Base-by-base conservation (phyloP, 2,888 invertebrate genomes). In the Balanococcus diminutus region DNA sequence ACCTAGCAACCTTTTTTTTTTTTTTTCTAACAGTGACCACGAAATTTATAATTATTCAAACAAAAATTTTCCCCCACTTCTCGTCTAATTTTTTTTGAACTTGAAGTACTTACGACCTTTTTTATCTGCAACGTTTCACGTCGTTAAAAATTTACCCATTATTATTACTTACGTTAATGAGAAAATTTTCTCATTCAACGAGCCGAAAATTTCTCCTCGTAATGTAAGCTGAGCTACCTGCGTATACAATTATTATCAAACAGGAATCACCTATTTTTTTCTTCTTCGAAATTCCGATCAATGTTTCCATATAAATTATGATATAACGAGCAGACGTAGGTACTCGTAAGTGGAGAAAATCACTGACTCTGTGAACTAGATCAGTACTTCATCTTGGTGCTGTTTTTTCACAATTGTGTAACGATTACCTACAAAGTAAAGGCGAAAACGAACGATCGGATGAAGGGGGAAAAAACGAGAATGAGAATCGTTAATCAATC, bases 401-500 rank as follows among this genome's bases (percentile, higher is more conserved):
- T 32, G 75, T 31, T 75, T 75, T 14, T 6, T n/a, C n/a, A 32
- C 9, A 25, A 75, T 75, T 75, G 25, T 32, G 75, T 32, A 75
- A 75, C 32, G n/a, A 32, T 75, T 75, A 75, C 75, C 19, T 8
- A 51, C 14, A 19, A 3, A 3, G 51, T 67, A 67, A 28, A 67
- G 67, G 28, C 67, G 28, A 67, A 67, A 67, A 28, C 67, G 28
- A 67, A 28, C 67, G 28, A 31, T 67, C 67, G 16, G 67, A 28
- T 31, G 28, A 67, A 67, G 28, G 28, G 28, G 6, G n/a, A 28
- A 67, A 67, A 67, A 67, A n/a, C n/a, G n/a, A n/a, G n/a, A 67
- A 67, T 31, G 11, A 67, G 81, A 39, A 42, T 82, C 82, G 42
- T 51, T 46, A 51, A 82, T 82, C 82, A 46, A 51, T 82, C 56